Evolutionary conservation across 1,140 invertebrate genomes (phyloP).

Genomic region (Druon quercuslanigerum): DNA sequence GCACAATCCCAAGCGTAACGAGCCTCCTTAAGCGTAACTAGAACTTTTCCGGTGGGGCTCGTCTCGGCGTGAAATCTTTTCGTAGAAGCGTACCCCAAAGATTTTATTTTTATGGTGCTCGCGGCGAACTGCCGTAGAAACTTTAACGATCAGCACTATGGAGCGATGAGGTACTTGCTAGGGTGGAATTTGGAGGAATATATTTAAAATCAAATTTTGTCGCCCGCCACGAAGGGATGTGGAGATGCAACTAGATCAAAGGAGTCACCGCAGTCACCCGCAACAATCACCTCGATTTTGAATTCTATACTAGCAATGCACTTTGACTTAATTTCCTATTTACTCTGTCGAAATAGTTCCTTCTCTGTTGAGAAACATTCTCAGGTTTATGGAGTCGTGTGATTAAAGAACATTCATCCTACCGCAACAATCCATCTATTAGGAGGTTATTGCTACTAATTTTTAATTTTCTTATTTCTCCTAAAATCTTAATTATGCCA

Average conservation of each 20-base stretch:
- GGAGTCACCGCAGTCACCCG: background rate
- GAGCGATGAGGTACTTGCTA: background rate
- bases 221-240: background rate
- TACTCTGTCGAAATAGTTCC: no score
- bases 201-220: background rate
- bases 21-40: conserved; percentile 12
- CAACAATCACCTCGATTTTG: no score
- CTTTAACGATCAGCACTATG: conserved; percentile 1
- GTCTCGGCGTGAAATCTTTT: conserved; percentile 9
- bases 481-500: no score
- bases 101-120: conserved; percentile 27
- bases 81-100: background rate
- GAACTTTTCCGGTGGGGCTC: background rate
- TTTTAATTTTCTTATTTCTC: no score
- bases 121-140: conserved; percentile 9
- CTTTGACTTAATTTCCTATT: no score
- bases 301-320: no score
- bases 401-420: no score
- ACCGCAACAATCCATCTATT: no score
- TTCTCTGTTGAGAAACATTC: no score
- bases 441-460: no score
- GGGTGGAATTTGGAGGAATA: background rate
- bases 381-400: no score
- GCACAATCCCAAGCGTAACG: background rate
- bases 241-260: background rate